Base-by-base conservation (phyloP, 1,140 invertebrate genomes). In the Hycleus phaleratus region DNA sequence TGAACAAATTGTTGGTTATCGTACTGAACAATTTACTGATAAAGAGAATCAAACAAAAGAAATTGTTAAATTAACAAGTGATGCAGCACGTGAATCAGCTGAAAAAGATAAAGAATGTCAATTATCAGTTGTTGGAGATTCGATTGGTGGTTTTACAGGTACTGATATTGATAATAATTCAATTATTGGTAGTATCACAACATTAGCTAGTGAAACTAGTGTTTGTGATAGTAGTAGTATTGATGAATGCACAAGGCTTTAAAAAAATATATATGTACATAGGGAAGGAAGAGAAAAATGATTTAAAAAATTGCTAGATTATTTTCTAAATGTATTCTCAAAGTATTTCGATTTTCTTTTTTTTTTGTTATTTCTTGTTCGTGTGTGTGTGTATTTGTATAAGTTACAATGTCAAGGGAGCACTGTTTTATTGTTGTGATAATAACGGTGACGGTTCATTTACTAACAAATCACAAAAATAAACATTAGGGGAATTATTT, bases 1-100 rank as follows among this genome's bases (percentile, higher is more conserved):
- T 56, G 81, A 83, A 62, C 79, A 59, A 79, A 82, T 81, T 76
- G 85, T 88, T 57, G 87, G 87, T n/a, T 82, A 83, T 63, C 73
- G 87, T 58, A 80, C 82, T 9, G 85, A 86, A 65, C 82, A 85
- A 65, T 89, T 90, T 73, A 85, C 82, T n/a, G 85, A 87, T 60
- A 86, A 83, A 26, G 85, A 88, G 68, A 82, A 82, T 67, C 78
- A 81, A 73, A 79, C 81, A 40, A 79, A 80, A 65, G 78, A 79
- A 56, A 80, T 73, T 7, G 66, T 73, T 7, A 61, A 64, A 8
- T 26, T 71, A 45, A 64, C 67, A n/a, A 70, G 71, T 54, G 71
- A 73, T 11, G 65, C 66, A 24, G 71, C 70, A 6, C 61, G 68
- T 10, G 70, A 71, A 38, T 61, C 67, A 1, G 61, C 63, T 2